phyloP scores from a whole-genome alignment of 2,888 invertebrate species.

The Pogonocherus hispidulus region DNA sequence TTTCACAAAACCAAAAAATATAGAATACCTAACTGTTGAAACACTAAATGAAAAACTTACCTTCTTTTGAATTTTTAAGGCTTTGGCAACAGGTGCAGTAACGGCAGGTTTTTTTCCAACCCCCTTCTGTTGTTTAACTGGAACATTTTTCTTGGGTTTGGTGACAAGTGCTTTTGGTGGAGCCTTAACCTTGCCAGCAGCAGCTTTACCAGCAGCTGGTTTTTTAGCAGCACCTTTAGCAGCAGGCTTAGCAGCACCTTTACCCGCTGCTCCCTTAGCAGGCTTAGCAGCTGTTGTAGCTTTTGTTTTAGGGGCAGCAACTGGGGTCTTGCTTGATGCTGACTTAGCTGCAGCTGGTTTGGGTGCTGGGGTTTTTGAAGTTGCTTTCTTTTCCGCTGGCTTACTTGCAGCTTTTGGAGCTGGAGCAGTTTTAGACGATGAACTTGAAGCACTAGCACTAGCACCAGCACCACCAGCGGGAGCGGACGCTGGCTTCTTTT shows the following conservation, averaged over 20 bases:
- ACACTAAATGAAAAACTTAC: too few species aligned
- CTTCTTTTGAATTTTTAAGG: conserved; percentile 89
- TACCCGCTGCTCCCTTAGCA: conserved; percentile 40
- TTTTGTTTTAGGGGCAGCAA: conserved; percentile 61
- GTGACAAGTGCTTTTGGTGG: conserved; percentile 69
- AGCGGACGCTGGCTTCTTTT: conserved; percentile 68
- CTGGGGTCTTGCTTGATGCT: conserved; percentile 60
- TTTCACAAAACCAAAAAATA: too few species aligned
- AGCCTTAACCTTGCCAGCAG: conserved; percentile 54
- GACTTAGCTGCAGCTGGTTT: conserved; percentile 50
- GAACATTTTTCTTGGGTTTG: conserved; percentile 72
- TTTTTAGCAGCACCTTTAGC: conserved; percentile 49
- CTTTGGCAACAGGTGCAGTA: conserved; percentile 77
- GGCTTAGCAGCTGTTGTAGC: conserved; percentile 58
- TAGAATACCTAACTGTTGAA: too few species aligned
- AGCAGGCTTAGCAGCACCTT: conserved; percentile 62
- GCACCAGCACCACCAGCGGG: conserved; percentile 60
- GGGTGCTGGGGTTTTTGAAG: conserved; percentile 50
- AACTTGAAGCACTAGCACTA: conserved; percentile 64
- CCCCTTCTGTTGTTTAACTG: conserved; percentile 72
- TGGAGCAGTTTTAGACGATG: conserved; percentile 61
- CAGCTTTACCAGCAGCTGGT: conserved; percentile 61
- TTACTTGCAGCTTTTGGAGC: conserved; percentile 63
- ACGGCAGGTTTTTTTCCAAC: conserved; percentile 68
- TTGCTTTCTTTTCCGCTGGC: conserved; percentile 48